phyloP scores from a whole-genome alignment of 2,888 invertebrate genomes.

The Brachynemurus nebulosus region DNA sequence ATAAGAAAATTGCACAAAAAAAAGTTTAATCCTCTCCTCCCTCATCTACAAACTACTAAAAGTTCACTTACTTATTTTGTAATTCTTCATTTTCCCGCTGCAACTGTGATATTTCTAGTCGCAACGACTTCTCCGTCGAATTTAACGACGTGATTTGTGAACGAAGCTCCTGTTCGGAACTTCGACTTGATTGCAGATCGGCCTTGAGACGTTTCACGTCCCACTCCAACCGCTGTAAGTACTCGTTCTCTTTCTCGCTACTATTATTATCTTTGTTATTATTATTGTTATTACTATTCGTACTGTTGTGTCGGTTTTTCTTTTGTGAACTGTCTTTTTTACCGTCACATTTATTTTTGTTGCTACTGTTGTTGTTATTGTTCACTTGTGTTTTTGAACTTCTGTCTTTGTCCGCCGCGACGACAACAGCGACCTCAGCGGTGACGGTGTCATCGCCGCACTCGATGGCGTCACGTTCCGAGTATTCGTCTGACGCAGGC shows the following conservation, averaged over 20 bases:
- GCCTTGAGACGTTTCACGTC: slow-evolving; percentile 56
- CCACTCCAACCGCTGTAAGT: slow-evolving; percentile 46
- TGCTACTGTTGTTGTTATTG: slow-evolving; percentile 20
- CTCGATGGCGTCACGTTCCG: slow-evolving; percentile 21
- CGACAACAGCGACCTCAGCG: background rate
- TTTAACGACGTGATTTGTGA: slow-evolving; percentile 48
- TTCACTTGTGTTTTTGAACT: slow-evolving; percentile 1
- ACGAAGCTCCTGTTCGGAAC: slow-evolving; percentile 56
- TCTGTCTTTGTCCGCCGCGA: slow-evolving; percentile 2
- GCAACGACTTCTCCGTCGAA: slow-evolving; percentile 50
- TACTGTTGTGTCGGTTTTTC: slow-evolving; percentile 6
- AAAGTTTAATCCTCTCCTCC: too few species aligned
- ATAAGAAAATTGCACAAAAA: too few species aligned
- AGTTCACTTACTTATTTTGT: slow-evolving; percentile 64
- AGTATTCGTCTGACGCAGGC: slow-evolving; percentile 13
- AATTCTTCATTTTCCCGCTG: slow-evolving; percentile 79
- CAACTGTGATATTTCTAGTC: slow-evolving; percentile 60
- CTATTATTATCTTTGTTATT: slow-evolving; percentile 9
- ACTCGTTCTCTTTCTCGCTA: slow-evolving; percentile 31
- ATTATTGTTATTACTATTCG: slow-evolving; percentile 16
- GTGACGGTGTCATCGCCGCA: background rate
- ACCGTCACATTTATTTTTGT: slow-evolving; percentile 2
- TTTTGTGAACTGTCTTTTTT: slow-evolving; percentile 3
- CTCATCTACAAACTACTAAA: too few species aligned
- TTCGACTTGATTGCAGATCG: slow-evolving; percentile 60